Base-by-base conservation (phyloP, 2,888 invertebrate species). In the Yponomeuta plumbellus region DNA sequence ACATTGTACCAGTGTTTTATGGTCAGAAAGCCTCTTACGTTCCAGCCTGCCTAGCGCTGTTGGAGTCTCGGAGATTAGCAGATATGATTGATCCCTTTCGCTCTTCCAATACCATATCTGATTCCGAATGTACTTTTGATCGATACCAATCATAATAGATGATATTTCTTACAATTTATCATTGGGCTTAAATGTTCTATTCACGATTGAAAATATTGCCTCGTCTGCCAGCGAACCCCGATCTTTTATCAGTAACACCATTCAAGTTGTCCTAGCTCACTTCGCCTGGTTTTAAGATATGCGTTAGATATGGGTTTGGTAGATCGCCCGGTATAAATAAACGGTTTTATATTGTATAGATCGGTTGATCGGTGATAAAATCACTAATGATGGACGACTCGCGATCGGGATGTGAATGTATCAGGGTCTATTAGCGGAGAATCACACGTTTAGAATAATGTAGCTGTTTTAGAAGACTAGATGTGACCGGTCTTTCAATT, bases 301-400 rank as follows among this genome's bases (percentile, higher is more conserved):
- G 76, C 81, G 87, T 85, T 84, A 78, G 79, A 86, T 84, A 80
- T 79, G 78, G 80, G 77, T 84, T 88, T 84, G 83, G 77, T 81
- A 52, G 83, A 84, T 82, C 80, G 78, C 79, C 74, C 80, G 44
- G 83, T 83, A 85, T 83, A 86, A 88, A 85, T 83, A 86, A 88
- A 86, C 84, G 84, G 79, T 86, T 89, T 88, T 86, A 88, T 88
- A 87, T 85, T 87, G 83, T 86, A 79, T 78, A 84, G 86, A 86
- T 86, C 82, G 76, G 80, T 80, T 83, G 79, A 80, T 76, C 69
- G 68, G 69, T 79, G 89, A 90, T 90, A 90, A 87, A 83, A 86
- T 83, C 82, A 70, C 69, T 71, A 70, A 72, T 90, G 90, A 91
- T 90, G 83, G 84, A 88, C 84, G 87, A 84, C 80, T 76, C 72